These are phyloP conservation scores for Stichodactyla mertensii DNA, from an alignment of 64 coral and sea anemone genomes.

Conservation along the genomic window DNA sequence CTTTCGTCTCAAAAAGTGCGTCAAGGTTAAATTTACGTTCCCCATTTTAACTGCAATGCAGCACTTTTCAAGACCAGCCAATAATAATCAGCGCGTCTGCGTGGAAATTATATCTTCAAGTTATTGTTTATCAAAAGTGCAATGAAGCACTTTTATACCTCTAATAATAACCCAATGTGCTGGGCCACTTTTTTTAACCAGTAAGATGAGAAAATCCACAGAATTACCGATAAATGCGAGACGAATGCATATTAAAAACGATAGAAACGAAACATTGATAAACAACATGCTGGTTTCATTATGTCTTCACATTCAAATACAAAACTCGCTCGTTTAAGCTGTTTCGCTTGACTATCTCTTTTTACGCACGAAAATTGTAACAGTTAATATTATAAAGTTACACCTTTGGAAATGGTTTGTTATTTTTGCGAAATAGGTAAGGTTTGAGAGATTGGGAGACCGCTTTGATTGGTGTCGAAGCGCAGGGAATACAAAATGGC, in stretches of 20 bases:
- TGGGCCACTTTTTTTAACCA: not conserved
- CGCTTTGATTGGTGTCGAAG: too few relatives aligned
- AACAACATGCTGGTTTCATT: not conserved
- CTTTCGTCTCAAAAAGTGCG: not conserved
- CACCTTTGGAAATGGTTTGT: not conserved
- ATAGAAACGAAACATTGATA: not conserved
- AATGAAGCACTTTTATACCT: not conserved
- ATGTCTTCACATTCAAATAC: not conserved
- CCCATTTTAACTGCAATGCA: not conserved
- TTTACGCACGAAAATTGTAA: not conserved
- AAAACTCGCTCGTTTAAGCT: not conserved
- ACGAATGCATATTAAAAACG: not conserved
- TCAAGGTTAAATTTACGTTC: not conserved
- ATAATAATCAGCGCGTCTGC: too few relatives aligned
- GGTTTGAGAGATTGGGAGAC: not conserved
- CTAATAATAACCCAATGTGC: not conserved
- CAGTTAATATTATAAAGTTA: not conserved
- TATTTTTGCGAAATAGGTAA: not conserved
- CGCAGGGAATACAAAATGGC: too few relatives aligned
- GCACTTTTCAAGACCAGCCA: not conserved
- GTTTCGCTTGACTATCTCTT: not conserved
- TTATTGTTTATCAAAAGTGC: not conserved
- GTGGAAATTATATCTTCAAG: not conserved
- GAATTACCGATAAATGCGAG: not conserved
- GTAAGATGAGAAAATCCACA: not conserved